Conservation (phyloP, 1,140 invertebrate species). For the Drosophila arizonae region DNA sequence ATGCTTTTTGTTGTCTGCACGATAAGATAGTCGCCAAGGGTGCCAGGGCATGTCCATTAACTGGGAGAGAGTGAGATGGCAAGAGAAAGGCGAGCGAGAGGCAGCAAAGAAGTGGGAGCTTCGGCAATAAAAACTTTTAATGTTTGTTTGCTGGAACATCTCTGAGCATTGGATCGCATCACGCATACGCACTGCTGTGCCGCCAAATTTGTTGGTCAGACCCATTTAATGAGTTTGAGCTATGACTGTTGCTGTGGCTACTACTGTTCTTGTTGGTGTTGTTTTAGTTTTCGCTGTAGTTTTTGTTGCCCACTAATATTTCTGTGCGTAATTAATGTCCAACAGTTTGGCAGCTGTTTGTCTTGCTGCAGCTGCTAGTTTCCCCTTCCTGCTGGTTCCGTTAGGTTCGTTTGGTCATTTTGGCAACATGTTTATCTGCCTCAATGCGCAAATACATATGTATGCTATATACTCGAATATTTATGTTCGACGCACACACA, state of each 20-base stretch:
- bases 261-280: neutral
- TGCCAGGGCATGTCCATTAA: neutral
- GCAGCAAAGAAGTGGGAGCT: neutral
- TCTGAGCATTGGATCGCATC: conserved; percentile 49
- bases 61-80: neutral
- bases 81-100: neutral
- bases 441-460: conserved; percentile 52
- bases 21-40: conserved; percentile 29
- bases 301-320: conserved; percentile 22
- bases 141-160: conserved; percentile 54
- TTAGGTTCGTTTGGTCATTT: conserved; percentile 46
- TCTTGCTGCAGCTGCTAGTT: neutral
- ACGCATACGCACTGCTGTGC: conserved; percentile 64
- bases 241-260: conserved; percentile 12
- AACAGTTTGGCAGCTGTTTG: conserved; percentile 41
- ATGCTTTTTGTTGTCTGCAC: conserved; percentile 74
- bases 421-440: conserved; percentile 77
- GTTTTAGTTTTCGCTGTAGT: no score
- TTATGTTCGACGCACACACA: conserved; percentile 41
- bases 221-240: conserved; percentile 66
- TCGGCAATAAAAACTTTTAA: conserved; percentile 74
- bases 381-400: neutral
- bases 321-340: conserved; percentile 66
- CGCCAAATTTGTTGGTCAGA: conserved; percentile 14
- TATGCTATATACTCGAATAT: conserved; percentile 32